Conservation (phyloP, 1,140 invertebrate genomes). For the Battus philenor region DNA sequence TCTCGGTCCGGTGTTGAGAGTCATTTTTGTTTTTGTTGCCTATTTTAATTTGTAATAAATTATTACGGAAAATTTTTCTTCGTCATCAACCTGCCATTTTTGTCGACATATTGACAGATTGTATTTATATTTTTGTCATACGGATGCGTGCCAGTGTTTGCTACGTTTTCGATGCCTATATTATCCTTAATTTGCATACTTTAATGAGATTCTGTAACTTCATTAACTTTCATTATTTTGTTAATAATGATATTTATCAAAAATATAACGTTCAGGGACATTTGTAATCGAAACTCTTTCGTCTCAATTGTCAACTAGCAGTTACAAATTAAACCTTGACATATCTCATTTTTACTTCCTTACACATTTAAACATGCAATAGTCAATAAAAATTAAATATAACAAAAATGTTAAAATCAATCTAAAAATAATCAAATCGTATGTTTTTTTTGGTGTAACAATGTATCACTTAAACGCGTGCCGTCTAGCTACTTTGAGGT, state of each 20-base stretch:
- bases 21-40: neutral
- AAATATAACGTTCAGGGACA: too few relatives aligned
- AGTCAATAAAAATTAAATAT: neutral
- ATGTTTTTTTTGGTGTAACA: neutral
- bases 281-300: too few relatives aligned
- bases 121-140: neutral
- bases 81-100: too few relatives aligned
- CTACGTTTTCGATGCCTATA: neutral
- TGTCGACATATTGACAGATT: neutral
- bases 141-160: neutral
- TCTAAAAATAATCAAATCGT: neutral
- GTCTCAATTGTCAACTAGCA: neutral
- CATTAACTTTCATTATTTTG: neutral
- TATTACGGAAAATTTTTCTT: too few relatives aligned
- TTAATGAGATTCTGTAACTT: neutral
- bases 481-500: neutral
- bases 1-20: neutral
- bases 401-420: constrained; percentile 1
- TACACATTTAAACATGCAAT: neutral
- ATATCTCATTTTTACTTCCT: neutral
- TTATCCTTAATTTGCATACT: neutral
- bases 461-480: constrained; percentile 6
- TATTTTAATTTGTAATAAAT: neutral
- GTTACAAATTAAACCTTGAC: neutral
- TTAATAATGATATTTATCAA: too few relatives aligned